Base-by-base conservation (phyloP, 2,797 vertebrate genomes). In the Bradypodion ventrale region DNA sequence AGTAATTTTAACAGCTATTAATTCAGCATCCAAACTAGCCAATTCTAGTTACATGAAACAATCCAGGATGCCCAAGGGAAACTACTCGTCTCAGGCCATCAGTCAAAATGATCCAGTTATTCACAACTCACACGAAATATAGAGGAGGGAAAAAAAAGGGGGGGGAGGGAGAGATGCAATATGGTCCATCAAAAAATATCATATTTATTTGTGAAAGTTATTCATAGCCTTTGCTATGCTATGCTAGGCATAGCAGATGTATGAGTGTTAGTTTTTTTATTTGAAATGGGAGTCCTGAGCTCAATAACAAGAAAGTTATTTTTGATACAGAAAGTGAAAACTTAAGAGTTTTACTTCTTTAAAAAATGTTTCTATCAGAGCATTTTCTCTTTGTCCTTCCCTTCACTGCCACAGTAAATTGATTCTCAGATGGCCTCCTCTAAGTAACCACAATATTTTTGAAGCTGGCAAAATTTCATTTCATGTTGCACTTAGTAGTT, bases 301-400 rank as follows among this genome's bases (percentile, higher is more conserved):
- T 21, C 63, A 63, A 75, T 78, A 81, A 76, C 84, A 70, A 40
- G 32, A 59, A 81, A 82, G 76, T 84, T 88, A 84, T 83, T 89
- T 89, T 82, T 85, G 76, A 73, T 27, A 86, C 44, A 10, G 81
- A 63, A 23, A 46, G 72, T 59, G 85, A 75, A 89, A 88, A 88
- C 21, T 49, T 82, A 44, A 81, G 37, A 10, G 42, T 80, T 25
- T 84, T 52, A 5, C n/a, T 81, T 86, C 84, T 72, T 72, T 87
- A 65, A 69, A 87, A 80, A 87, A 9, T 29, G n/a, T 81, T 77
- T 63, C 88, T 27, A 46, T 79, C 25, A 49, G n/a, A 66, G 4
- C 56, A 56, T 44, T 29, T 2, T 44, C 69, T 12, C 42, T 15
- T 80, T 85, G 85, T 75, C 85, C 46, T 73, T 37, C 12, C 15